These are phyloP conservation scores for Meteorus colon DNA, from an alignment of 2,888 invertebrate species.

Conservation along the genomic window DNA sequence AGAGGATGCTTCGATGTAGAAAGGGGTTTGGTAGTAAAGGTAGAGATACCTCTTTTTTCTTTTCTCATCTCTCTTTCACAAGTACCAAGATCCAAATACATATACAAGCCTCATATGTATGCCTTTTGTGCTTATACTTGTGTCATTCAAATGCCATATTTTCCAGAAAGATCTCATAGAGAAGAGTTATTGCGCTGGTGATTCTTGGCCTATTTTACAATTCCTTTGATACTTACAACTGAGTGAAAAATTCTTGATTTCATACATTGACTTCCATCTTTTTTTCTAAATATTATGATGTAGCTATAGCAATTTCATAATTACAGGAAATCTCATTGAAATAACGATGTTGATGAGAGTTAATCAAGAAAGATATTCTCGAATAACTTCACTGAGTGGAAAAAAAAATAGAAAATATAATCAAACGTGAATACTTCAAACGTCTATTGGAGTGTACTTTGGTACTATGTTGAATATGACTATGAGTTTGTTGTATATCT, in stretches of 20 bases:
- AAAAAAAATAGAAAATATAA: too few relatives aligned
- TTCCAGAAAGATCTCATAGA: conserved; percentile 12
- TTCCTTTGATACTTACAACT: conserved; percentile 39
- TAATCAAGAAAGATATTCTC: too few relatives aligned
- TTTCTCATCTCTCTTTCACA: conserved; percentile 19
- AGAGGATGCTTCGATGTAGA: conserved; percentile 15
- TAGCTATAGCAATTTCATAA: too few relatives aligned
- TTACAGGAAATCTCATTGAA: too few relatives aligned
- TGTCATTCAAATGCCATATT: conserved; percentile 13
- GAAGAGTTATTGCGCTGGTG: conserved; percentile 13
- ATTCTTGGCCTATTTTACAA: conserved; percentile 44
- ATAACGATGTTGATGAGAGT: too few relatives aligned
- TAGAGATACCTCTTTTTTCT: conserved; percentile 20
- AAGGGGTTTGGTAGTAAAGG: not conserved
- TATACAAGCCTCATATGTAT: conserved; percentile 18
- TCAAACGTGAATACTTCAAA: too few relatives aligned
- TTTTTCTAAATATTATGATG: too few relatives aligned
- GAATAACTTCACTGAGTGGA: too few relatives aligned
- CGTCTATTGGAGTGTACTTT: not conserved
- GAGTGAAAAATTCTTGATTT: not conserved
- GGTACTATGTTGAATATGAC: not conserved
- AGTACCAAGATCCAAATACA: not conserved
- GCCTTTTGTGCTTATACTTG: not conserved
- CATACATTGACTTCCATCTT: not conserved
- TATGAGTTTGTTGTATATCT: conserved; percentile 7